These are phyloP conservation scores for Diplodus sargus DNA, from an alignment of 2,797 vertebrate species.

Conservation along the genomic window DNA sequence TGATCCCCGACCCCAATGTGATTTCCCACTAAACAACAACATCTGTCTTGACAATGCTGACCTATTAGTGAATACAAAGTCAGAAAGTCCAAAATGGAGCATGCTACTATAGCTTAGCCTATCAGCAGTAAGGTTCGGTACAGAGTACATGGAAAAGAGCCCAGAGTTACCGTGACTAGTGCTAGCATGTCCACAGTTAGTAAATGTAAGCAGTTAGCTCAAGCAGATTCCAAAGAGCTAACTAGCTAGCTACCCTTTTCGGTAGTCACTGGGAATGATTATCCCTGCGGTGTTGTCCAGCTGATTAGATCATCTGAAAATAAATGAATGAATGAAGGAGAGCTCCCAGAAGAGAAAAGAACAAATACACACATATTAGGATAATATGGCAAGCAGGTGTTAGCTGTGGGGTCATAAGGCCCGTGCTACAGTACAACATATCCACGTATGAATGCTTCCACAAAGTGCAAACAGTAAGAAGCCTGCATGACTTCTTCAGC, in stretches of 20 bases:
- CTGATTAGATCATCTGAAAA: background rate
- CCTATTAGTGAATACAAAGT: too few relatives aligned
- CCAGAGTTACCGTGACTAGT: too few relatives aligned
- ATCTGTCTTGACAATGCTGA: too few relatives aligned
- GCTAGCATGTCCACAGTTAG: too few relatives aligned
- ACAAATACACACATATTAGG: background rate
- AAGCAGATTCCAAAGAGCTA: background rate
- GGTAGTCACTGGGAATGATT: background rate
- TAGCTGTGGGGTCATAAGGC: background rate
- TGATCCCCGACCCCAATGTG: too few relatives aligned
- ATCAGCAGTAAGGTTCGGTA: too few relatives aligned
- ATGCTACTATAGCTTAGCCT: too few relatives aligned
- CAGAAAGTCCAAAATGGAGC: too few relatives aligned
- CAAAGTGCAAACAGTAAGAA: background rate
- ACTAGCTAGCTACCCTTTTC: background rate
- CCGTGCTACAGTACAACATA: background rate
- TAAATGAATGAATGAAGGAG: background rate
- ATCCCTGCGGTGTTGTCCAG: background rate
- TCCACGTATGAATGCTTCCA: background rate
- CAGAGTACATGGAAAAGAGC: too few relatives aligned
- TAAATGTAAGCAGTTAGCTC: background rate
- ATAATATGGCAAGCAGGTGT: background rate
- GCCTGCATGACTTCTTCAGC: background rate
- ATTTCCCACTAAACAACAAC: too few relatives aligned
- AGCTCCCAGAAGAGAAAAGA: background rate